phyloP scores from a whole-genome alignment of 2,888 invertebrate genomes.

The Osedax fenrisi region DNA sequence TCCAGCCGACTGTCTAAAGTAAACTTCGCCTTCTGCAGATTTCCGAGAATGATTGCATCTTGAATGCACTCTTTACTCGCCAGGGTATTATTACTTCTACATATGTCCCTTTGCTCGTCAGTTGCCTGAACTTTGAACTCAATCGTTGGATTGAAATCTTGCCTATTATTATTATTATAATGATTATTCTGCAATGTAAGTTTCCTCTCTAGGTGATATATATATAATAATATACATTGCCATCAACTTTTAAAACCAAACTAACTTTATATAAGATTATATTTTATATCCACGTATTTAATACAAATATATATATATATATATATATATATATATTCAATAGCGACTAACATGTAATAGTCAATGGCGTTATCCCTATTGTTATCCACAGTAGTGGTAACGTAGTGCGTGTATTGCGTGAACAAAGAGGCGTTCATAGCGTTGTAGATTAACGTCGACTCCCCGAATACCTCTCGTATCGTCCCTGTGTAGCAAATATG shows the following conservation, averaged over 20 bases:
- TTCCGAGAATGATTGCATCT: too few species aligned
- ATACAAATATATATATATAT: too few species aligned
- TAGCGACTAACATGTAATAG: slow-evolving; percentile 12
- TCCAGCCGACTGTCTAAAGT: too few species aligned
- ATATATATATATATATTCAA: too few species aligned
- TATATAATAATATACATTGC: too few species aligned
- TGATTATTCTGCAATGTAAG: too few species aligned
- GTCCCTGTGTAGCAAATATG: slow-evolving; percentile 5
- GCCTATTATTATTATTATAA: too few species aligned
- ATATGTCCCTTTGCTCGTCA: not conserved
- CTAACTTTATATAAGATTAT: too few species aligned
- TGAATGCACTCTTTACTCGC: not conserved
- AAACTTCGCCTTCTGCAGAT: too few species aligned
- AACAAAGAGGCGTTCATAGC: slow-evolving; percentile 22
- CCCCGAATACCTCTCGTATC: slow-evolving; percentile 17
- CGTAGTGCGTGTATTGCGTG: slow-evolving; percentile 12
- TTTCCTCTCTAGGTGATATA: too few species aligned
- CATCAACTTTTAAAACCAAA: too few species aligned
- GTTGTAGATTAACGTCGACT: slow-evolving; percentile 11
- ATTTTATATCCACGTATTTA: too few species aligned
- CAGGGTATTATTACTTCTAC: not conserved
- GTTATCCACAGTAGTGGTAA: not conserved
- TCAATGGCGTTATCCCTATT: slow-evolving; percentile 2
- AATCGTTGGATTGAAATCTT: not conserved
- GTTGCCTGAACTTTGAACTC: not conserved